A percentile compares a stretch with the other conserved stretches of the same genome.
Evolutionary conservation across 1,140 invertebrate genomes (phyloP).

Genomic region (Steinernema feltiae): DNA sequence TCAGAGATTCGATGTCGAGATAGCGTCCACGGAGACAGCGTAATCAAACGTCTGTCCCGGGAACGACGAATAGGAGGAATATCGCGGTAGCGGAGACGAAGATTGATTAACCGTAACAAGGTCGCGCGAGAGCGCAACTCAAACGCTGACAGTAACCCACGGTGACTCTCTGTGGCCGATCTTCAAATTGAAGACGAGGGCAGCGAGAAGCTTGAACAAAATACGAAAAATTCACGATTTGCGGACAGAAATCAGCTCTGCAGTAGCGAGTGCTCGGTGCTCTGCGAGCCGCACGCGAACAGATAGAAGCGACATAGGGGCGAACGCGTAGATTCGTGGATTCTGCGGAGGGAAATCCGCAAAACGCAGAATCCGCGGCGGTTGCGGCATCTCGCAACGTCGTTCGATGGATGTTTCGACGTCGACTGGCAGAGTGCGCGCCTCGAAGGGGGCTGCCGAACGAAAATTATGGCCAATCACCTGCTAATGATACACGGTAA

Average conservation of each 20-base stretch:
- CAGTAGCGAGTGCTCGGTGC: too few species aligned
- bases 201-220: too few species aligned
- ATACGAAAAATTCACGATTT: too few species aligned
- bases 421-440: constrained; percentile 2
- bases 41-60: neutral
- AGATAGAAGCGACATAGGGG: too few species aligned
- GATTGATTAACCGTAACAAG: constrained; percentile 14
- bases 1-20: neutral
- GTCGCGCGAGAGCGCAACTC: neutral
- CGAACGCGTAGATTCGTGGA: too few species aligned
- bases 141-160: neutral
- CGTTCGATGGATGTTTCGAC: constrained; percentile 10
- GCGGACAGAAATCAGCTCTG: too few species aligned
- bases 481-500: constrained; percentile 31
- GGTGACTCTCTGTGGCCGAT: too few species aligned
- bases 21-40: neutral
- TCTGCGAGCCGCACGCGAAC: too few species aligned
- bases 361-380: neutral
- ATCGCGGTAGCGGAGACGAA: neutral
- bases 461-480: constrained; percentile 23
- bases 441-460: constrained; percentile 12
- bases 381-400: neutral
- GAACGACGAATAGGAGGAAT: neutral
- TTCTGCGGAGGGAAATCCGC: too few species aligned
- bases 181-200: too few species aligned